phyloP scores from a whole-genome alignment of 1,140 invertebrate species.

The Drosophila guanche region DNA sequence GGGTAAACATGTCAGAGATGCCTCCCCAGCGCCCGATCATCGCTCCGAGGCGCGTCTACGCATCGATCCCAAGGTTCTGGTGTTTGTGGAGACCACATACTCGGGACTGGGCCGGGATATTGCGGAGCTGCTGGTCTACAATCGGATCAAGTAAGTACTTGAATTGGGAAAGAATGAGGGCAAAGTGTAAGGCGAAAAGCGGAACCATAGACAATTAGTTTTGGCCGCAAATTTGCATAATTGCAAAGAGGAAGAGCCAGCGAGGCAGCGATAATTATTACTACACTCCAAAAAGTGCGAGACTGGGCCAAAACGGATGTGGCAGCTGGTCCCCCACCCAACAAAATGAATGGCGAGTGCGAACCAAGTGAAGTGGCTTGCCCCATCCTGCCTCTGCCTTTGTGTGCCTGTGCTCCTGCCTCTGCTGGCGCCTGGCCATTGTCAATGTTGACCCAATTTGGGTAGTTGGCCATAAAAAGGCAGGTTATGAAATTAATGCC shows the following conservation, averaged over 20 bases:
- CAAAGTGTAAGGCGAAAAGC: conserved; percentile 21
- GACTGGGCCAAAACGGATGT: conserved; percentile 63
- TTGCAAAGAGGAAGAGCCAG: conserved; percentile 59
- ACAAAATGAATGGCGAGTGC: conserved; percentile 54
- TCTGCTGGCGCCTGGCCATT: conserved; percentile 53
- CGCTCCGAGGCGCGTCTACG: conserved; percentile 91
- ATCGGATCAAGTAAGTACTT: conserved; percentile 93
- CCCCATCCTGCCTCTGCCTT: conserved; percentile 14
- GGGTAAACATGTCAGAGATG: conserved; percentile 85
- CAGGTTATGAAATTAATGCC: conserved; percentile 80
- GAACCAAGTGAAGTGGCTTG: conserved; percentile 52
- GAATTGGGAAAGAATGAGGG: neutral
- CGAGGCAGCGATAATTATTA: conserved; percentile 70
- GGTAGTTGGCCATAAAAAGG: conserved; percentile 77
- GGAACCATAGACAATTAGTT: conserved; percentile 74
- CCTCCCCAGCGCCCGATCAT: conserved; percentile 89
- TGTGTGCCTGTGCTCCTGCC: conserved; percentile 1
- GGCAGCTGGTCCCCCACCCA: conserved; percentile 53
- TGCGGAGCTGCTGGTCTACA: conserved; percentile 95
- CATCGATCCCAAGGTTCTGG: conserved; percentile 95
- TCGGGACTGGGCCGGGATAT: conserved; percentile 95
- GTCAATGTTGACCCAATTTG: conserved; percentile 82
- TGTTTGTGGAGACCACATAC: conserved; percentile 97
- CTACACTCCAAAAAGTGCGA: conserved; percentile 53
- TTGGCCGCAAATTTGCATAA: conserved; percentile 74